phyloP scores from a whole-genome alignment of 2,113 vertebrate species.

The Poeciliopsis prolifica region DNA sequence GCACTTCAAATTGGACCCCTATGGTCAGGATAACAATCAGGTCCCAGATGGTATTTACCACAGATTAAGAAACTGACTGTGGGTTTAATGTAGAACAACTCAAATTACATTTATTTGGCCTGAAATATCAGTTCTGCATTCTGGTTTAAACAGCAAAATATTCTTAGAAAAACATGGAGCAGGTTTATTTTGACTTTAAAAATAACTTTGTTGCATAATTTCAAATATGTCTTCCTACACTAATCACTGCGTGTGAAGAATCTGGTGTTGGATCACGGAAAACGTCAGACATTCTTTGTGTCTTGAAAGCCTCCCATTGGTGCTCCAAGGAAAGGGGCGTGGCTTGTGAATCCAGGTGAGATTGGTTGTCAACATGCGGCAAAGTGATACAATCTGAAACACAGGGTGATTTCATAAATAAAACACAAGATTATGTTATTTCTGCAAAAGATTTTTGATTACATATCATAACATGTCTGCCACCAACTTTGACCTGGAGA shows the following conservation, averaged over 20 bases:
- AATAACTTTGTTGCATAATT: neutral
- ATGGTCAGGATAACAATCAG: no score
- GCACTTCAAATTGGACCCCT: neutral
- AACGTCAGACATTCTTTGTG: constrained; percentile 20
- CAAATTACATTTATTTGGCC: no score
- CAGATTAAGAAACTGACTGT: no score
- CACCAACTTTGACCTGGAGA: no score
- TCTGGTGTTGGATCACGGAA: constrained; percentile 26
- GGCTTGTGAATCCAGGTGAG: constrained; percentile 36
- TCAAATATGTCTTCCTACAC: neutral
- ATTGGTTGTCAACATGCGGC: constrained; percentile 39
- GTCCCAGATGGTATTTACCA: no score
- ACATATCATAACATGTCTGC: no score
- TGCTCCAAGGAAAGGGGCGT: constrained; percentile 39
- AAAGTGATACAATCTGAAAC: constrained; percentile 27
- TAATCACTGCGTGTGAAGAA: constrained; percentile 4
- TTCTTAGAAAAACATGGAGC: neutral
- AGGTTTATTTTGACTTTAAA: neutral
- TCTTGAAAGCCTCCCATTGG: constrained; percentile 46
- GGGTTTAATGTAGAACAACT: no score
- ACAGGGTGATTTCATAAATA: neutral
- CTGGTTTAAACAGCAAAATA: neutral
- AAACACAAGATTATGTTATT: neutral
- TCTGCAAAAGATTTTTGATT: neutral
- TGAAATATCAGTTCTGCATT: neutral